These are phyloP conservation scores for Heterodera carotae DNA, from an alignment of 1,140 invertebrate genomes.

Conservation along the genomic window DNA sequence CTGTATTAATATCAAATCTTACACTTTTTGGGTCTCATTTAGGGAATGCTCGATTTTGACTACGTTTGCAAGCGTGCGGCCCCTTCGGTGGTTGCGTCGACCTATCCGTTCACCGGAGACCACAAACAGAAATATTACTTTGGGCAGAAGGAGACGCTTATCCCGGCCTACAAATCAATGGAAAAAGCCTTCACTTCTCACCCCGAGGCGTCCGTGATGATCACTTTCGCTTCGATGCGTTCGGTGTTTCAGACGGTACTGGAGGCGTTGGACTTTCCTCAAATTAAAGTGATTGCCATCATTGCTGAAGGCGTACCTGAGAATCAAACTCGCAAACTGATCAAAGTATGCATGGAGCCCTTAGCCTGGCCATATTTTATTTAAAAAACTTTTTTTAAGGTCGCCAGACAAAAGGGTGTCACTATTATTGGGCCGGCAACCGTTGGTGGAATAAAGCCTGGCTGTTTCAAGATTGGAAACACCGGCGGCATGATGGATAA, in stretches of 20 bases:
- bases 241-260: conserved; percentile 96
- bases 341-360: conserved; percentile 69
- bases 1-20: no score
- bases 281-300: conserved; percentile 92
- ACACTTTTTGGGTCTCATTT: no score
- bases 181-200: conserved; percentile 92
- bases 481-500: conserved; percentile 99
- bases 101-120: conserved; percentile 97
- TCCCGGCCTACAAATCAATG: conserved; percentile 96
- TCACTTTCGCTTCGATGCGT: conserved; percentile 96
- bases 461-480: conserved; percentile 98
- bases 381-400: conserved; percentile 51
- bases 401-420: conserved; percentile 80
- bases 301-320: conserved; percentile 95
- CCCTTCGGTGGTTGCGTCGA: conserved; percentile 83
- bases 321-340: conserved; percentile 92
- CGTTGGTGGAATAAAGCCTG: conserved; percentile 90
- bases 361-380: conserved; percentile 14
- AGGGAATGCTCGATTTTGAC: conserved; percentile 95
- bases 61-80: conserved; percentile 89
- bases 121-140: conserved; percentile 99
- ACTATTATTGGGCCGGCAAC: conserved; percentile 94
- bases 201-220: conserved; percentile 88
- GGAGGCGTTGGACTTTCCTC: conserved; percentile 86
- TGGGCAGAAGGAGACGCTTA: conserved; percentile 95